phyloP scores from a whole-genome alignment of 2,888 invertebrate genomes.

The Candidula unifasciata region DNA sequence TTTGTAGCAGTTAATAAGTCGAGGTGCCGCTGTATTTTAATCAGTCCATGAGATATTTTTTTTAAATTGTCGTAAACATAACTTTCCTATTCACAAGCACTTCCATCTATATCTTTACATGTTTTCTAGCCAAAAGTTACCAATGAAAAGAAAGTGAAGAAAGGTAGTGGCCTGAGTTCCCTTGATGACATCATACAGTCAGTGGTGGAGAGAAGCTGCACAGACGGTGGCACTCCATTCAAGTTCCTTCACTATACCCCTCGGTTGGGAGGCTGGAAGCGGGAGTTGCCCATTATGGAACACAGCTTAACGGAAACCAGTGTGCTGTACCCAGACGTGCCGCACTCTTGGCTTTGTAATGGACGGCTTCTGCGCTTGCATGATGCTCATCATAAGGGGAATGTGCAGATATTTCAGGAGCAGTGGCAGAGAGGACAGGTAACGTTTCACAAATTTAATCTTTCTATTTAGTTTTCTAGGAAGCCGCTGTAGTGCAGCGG shows the following conservation, averaged over 20 bases:
- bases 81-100: not conserved
- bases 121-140: slow-evolving; percentile 46
- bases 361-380: slow-evolving; percentile 91
- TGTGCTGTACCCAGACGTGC: slow-evolving; percentile 85
- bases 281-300: slow-evolving; percentile 84
- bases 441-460: slow-evolving; percentile 9
- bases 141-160: slow-evolving; percentile 82
- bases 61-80: not conserved
- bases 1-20: too few species aligned
- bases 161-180: slow-evolving; percentile 80
- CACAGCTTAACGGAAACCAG: slow-evolving; percentile 84
- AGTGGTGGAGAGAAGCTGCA: slow-evolving; percentile 83
- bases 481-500: too few species aligned
- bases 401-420: slow-evolving; percentile 76
- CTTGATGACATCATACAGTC: slow-evolving; percentile 89
- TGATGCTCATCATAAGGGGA: slow-evolving; percentile 86
- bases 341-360: slow-evolving; percentile 95
- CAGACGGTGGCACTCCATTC: slow-evolving; percentile 69
- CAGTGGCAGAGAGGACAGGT: slow-evolving; percentile 75
- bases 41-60: too few species aligned
- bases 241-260: slow-evolving; percentile 84
- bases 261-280: slow-evolving; percentile 80
- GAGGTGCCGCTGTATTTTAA: too few species aligned
- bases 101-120: not conserved
- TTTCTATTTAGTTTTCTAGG: not conserved